Percentiles rank a stretch among this genome's conserved stretches.
Conservation (phyloP, 2,888 invertebrate genomes). For the Nomada ferruginata region DNA sequence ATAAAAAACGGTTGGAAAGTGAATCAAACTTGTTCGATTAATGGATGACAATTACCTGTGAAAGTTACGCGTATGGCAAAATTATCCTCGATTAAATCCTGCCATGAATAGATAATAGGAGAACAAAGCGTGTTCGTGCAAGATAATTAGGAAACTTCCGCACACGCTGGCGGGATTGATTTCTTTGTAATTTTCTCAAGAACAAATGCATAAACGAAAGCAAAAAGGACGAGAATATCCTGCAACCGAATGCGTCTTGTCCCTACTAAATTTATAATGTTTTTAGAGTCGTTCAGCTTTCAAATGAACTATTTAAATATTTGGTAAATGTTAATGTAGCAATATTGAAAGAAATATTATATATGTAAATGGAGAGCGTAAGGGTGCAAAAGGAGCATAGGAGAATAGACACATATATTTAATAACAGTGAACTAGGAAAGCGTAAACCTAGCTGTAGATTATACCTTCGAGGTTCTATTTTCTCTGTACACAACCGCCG, state of each 20-base stretch:
- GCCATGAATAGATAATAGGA: constrained; percentile 58
- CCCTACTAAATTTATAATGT: no score
- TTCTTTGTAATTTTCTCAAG: constrained; percentile 44
- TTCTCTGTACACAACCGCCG: constrained; percentile 3
- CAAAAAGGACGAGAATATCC: no score
- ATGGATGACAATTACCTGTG: constrained; percentile 8
- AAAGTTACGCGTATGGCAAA: constrained; percentile 2
- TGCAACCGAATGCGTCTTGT: no score
- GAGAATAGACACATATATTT: not conserved
- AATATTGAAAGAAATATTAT: not conserved
- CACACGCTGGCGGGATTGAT: constrained; percentile 34
- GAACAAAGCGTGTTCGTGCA: constrained; percentile 53
- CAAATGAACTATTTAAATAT: no score
- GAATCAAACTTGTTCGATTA: not conserved
- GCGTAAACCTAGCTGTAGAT: constrained; percentile 1
- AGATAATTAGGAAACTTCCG: constrained; percentile 52
- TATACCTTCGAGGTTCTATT: not conserved
- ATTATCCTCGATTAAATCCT: constrained; percentile 36
- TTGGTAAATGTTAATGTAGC: not conserved
- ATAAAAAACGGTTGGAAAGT: no score
- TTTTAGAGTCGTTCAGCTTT: no score
- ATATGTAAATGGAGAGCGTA: no score
- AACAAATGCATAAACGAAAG: constrained; percentile 14
- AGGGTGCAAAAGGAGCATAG: not conserved
- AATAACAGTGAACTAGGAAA: not conserved